These are phyloP conservation scores for Pachypanchax playfairii DNA, from an alignment of 2,113 vertebrate species.

Conservation along the genomic window DNA sequence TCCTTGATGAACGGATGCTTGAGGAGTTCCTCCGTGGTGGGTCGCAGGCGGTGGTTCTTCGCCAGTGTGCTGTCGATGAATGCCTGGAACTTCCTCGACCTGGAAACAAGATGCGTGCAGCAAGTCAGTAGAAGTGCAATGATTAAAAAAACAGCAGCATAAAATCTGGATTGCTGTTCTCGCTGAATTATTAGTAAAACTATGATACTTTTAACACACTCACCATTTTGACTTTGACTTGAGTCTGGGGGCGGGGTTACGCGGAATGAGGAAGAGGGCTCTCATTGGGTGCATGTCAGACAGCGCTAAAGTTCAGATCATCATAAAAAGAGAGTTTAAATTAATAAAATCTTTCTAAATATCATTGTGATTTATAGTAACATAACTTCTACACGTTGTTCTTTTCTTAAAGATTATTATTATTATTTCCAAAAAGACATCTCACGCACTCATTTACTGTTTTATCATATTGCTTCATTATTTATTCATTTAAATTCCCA, in stretches of 20 bases:
- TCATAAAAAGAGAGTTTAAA: background rate
- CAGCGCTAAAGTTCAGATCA: conserved; percentile 83
- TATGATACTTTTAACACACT: conserved; percentile 58
- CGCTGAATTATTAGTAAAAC: background rate
- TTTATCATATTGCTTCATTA: background rate
- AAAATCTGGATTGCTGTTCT: background rate
- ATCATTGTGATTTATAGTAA: too few species aligned
- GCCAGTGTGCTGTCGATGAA: conserved; percentile 95
- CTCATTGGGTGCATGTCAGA: conserved; percentile 99
- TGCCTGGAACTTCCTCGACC: conserved; percentile 96
- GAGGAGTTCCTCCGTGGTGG: conserved; percentile 91
- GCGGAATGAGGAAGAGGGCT: conserved; percentile 96
- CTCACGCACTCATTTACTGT: background rate
- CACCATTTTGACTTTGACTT: conserved; percentile 97
- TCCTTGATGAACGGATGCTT: conserved; percentile 93
- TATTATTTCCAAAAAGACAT: background rate
- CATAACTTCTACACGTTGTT: too few species aligned
- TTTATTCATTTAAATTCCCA: background rate
- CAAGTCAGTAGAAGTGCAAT: background rate
- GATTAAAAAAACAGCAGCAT: background rate
- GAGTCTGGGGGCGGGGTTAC: conserved; percentile 92
- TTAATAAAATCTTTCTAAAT: too few species aligned
- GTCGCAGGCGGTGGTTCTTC: conserved; percentile 91
- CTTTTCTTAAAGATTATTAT: background rate
- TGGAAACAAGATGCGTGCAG: conserved; percentile 51